Base-by-base conservation (phyloP, 1,140 invertebrate species). In the Tetramorium alpestre region DNA sequence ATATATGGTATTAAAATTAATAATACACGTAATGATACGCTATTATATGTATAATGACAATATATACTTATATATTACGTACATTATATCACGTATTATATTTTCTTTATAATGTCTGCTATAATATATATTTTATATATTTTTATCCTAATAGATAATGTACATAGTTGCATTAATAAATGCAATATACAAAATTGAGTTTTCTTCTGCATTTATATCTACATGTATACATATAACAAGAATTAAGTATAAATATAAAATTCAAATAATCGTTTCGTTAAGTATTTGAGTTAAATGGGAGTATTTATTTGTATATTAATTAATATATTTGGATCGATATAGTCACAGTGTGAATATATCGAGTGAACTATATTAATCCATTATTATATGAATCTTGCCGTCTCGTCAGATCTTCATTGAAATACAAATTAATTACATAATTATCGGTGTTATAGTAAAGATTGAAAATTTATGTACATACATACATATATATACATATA, bases 81-180 rank as follows among this genome's bases (percentile, higher is more conserved):
- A 72, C 25, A 54, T 73, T 41, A 56, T 56, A 75, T 75, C n/a
- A 56, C 18, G 16, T 69, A 69, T 7, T 38, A 41, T 56, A 56
- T 5, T 41, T 38, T 22, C 6, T n/a, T 69, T 13, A 44, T 16
- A 3, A 47, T 64, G 5, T 10, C 10, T 38, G 2, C 8, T 16
- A 47, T n/a, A 10, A 33, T 7, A 33, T 47, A 75, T 44, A 77
- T 62, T 6, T 54, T 72, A 28, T n/a, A 78, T 47, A 64, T 10
- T 38, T 78, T 64, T 28, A 78, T 41, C 5, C 22, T 73, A 54
- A 49, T 49, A 69, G 3, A 7, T 16, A 58, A 58, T 56, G 18
- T 64, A 69, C 10, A 41, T 38, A 56, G n/a, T 69, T 80, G 47
- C 47, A 80, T 81, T n/a, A 4, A 6, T 54, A 81, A 81, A 69